Base-by-base conservation (phyloP, 2,888 invertebrate species). In the Portevinia maculata region DNA sequence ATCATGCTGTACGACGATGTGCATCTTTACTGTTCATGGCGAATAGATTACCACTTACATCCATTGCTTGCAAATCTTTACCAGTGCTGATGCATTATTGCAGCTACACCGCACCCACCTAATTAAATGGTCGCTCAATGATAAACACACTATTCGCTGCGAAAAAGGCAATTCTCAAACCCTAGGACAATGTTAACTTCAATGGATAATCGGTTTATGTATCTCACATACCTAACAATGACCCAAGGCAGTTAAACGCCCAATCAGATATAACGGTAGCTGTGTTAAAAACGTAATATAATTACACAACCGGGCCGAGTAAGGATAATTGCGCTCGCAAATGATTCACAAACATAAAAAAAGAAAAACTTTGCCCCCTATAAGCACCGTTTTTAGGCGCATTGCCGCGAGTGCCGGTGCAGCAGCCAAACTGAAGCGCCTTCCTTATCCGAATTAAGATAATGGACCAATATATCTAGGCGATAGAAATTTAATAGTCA, bases 391-490 rank as follows among this genome's bases (percentile, higher is more conserved):
- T n/a, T n/a, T n/a, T n/a, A n/a, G n/a, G n/a, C n/a, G n/a, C n/a
- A n/a, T n/a, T n/a, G n/a, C n/a, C n/a, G n/a, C n/a, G n/a, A n/a
- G n/a, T n/a, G n/a, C n/a, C n/a, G n/a, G n/a, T n/a, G 24, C 24
- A 24, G 24, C 24, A 44, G 50, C 65, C 78, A 24, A 52, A 46
- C 60, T 57, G 15, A 15, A 53, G 44, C 46, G 75, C 64, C 73
- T 69, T 67, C 62, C 70, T 78, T 83, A 83, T 83, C 83, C 83
- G 34, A 78, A 83, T 59, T 73, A 67, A 83, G 83, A 83, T 83
- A 83, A 78, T 83, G 73, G 71, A 62, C 50, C 71, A 83, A 83
- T 83, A 78, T 83, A 83, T 83, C 78, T 67, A n/a, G 19, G 67
- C 67, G 83, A 83, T 83, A 78, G 71, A 83, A 78, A 78, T 55